Evolutionary conservation across 2,113 vertebrate genomes (phyloP), one percentile per base, ranked within the genome.

Genomic region (Cryptomyrus ogoouensis): DNA sequence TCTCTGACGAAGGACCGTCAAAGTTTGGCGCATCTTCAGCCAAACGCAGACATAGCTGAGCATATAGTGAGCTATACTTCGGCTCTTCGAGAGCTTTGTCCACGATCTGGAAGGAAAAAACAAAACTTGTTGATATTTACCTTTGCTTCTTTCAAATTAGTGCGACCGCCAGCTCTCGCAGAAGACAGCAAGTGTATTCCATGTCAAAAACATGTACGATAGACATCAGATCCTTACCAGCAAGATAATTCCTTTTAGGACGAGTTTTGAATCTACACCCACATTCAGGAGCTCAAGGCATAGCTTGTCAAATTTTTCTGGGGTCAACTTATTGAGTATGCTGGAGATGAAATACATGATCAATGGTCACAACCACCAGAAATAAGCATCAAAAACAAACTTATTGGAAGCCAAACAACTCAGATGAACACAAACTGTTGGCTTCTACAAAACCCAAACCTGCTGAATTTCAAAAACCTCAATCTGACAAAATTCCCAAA

Each of bases 31-130:
- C 98, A 97, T 99, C 98, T 97, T 99, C 98, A 97, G 98, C 98
- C 97, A 99, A 98, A 94, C 98, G 98, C 98, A 99, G 98, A 98
- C 98, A 99, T 99, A 99, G 98, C 97, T 99, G 98, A 97, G 98
- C 98, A 96, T 99, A 99, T 96, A 99, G 95, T 88, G 98, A 99
- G 96, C 98, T 99, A 98, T 99, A 99, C 96, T 99, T 99, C 83
- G 98, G 98, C 98, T 99, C 98, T 99, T 99, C 98, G 96, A 99
- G 96, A 96, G 98, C 98, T 98, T 99, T 99, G 98, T 99, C 98
- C 97, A 99, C 98, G 95, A 99, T 99, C 98, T 99, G 86, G 53
- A 90, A 24, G 21, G 15, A 52, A 77, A 6, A 5, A 0, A 3
- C 8, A 50, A 31, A 56, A 53, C 7, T 52, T 21, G 17, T 7